Evolutionary conservation across 2,888 invertebrate species (phyloP).

Genomic region (Lycaena phlaeas): DNA sequence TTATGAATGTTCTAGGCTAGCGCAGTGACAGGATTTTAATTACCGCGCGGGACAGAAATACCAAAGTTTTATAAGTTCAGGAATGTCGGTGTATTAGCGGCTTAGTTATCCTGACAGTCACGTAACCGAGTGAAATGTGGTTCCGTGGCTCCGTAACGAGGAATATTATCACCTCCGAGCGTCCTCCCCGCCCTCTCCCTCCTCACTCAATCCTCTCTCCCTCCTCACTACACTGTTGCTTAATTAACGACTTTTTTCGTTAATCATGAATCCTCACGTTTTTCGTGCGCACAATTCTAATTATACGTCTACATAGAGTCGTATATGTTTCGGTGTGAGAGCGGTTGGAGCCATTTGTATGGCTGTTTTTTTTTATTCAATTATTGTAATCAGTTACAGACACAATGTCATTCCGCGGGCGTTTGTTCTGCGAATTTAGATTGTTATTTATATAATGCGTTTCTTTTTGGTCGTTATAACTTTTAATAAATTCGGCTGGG

Average conservation of each 20-base stretch:
- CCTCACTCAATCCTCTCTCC: constrained; percentile 8
- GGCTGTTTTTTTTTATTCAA: not conserved
- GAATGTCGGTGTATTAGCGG: constrained; percentile 4
- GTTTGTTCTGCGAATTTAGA: not conserved
- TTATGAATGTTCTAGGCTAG: too few relatives aligned
- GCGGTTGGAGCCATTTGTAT: too few relatives aligned
- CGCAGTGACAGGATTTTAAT: too few relatives aligned
- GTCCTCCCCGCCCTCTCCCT: not conserved
- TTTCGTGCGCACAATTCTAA: not conserved
- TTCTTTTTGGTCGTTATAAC: too few relatives aligned
- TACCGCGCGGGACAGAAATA: too few relatives aligned
- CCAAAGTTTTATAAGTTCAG: too few relatives aligned
- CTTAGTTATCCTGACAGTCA: constrained; percentile 13
- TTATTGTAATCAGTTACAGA: not conserved
- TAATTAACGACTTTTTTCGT: constrained; percentile 15
- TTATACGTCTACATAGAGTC: not conserved
- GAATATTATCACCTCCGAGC: constrained; percentile 12
- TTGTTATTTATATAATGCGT: too few relatives aligned
- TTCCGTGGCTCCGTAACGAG: constrained; percentile 11
- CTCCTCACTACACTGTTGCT: constrained; percentile 4
- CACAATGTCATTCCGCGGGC: not conserved
- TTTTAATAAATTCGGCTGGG: too few relatives aligned
- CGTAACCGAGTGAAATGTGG: constrained; percentile 14
- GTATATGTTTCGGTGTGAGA: not conserved
- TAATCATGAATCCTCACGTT: constrained; percentile 5